Conservation (phyloP, 2,113 vertebrate species). For the Ammodytes dubius region DNA sequence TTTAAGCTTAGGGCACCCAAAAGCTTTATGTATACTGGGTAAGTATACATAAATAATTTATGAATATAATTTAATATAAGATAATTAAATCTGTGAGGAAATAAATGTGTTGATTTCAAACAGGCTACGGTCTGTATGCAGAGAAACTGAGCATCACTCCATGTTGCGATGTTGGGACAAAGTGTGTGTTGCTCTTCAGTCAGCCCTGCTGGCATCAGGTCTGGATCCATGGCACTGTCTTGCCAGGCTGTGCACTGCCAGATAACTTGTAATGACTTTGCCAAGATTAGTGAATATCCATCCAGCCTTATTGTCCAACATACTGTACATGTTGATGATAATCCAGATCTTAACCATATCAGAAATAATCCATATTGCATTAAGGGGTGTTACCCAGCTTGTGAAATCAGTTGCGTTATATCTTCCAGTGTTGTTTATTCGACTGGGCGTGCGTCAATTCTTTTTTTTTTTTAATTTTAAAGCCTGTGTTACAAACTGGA, state of each 20-base stretch:
- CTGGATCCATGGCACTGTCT: constrained; percentile 14
- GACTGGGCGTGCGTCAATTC: too few species aligned
- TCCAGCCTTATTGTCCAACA: constrained; percentile 51
- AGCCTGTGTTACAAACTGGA: too few species aligned
- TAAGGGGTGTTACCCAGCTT: neutral
- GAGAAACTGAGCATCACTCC: neutral
- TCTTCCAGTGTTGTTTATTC: too few species aligned
- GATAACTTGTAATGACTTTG: constrained; percentile 50
- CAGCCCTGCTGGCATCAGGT: constrained; percentile 32
- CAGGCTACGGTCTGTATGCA: neutral
- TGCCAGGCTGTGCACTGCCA: constrained; percentile 61
- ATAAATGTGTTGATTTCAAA: neutral
- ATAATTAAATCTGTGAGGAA: neutral
- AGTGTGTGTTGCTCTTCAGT: constrained; percentile 23
- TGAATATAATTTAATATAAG: neutral
- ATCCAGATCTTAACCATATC: constrained; percentile 21
- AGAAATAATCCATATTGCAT: neutral
- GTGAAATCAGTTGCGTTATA: too few species aligned
- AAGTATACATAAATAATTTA: neutral
- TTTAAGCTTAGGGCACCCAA: too few species aligned
- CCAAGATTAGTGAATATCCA: constrained; percentile 63
- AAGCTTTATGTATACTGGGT: neutral
- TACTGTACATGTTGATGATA: constrained; percentile 32
- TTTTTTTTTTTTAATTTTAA: too few species aligned
- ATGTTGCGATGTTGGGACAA: constrained; percentile 1